A percentile compares a stretch with the other conserved stretches of the same genome.
phyloP scores from a whole-genome alignment of 2,113 vertebrate genomes.

The Calyptomena viridis region DNA sequence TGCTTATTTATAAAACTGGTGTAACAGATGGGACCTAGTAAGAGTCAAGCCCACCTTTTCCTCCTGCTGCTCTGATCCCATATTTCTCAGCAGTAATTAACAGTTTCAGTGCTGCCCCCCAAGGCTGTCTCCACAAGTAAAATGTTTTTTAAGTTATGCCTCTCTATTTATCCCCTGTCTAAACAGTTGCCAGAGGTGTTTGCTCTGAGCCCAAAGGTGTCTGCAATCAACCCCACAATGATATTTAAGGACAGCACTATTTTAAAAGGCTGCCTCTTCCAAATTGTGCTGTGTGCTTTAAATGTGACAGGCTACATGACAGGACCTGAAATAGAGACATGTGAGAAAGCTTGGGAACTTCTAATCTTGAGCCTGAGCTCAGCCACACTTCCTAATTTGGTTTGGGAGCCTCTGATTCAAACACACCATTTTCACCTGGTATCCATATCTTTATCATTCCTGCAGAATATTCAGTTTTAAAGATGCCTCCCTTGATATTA shows the following conservation, averaged over 20 bases:
- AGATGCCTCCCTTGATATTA: neutral
- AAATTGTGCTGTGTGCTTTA: neutral
- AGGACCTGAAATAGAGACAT: neutral
- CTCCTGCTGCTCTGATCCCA: neutral
- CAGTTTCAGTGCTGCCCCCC: neutral
- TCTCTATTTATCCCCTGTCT: neutral
- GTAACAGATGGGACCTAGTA: neutral
- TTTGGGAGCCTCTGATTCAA: neutral
- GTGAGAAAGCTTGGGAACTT: neutral
- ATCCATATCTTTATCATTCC: neutral
- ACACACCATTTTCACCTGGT: neutral
- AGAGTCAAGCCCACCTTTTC: neutral
- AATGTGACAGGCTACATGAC: neutral
- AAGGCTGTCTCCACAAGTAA: neutral
- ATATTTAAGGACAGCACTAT: neutral
- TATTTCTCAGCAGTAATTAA: neutral
- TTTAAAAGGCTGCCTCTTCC: conserved; percentile 1
- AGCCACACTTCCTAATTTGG: neutral
- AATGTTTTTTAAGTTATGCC: neutral
- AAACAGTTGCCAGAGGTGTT: neutral
- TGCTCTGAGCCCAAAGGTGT: neutral
- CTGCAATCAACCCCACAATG: neutral
- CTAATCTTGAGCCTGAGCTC: neutral
- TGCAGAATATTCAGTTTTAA: neutral
- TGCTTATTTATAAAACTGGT: neutral